Base-by-base conservation (phyloP, 1,140 invertebrate species). In the Helicoverpa armigera region DNA sequence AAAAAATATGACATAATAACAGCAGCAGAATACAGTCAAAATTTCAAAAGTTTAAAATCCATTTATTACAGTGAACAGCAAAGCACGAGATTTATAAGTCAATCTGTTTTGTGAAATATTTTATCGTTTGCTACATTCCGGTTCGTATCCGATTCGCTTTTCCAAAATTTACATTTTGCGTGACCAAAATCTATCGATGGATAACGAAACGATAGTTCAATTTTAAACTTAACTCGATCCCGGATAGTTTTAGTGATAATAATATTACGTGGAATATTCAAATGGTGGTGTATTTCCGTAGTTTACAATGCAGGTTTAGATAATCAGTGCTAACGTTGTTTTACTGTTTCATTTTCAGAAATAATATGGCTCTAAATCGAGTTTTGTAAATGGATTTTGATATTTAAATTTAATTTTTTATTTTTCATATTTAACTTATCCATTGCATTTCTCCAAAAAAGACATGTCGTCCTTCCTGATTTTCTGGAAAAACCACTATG, bases 121-220 rank as follows among this genome's bases (percentile, higher is more conserved):
- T 67, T 54, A 77, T 77, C 14, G 75, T 31, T 43, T 16, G 48
- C 48, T 31, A 63, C 60, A 76, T 48, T 72, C 54, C 69, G 23
- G 69, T 72, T n/a, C 69, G 67, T 53, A 70, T 72, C 69, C 69
- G 69, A 72, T 72, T 63, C 74, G 74, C 16, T 76, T 77, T 16
- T 67, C 61, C 50, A 54, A 65, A 77, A 77, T 77, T 77, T 77
- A 43, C 75, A 77, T 77, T 67, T 76, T 77, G 61, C 75, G 75
- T 77, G 75, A 77, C 60, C 61, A 77, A 67, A 67, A 77, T 77
- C 50, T 77, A 77, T 54, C 51, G 48, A 5, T 54, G 61, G 18
- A 23, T 48, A 74, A 74, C 50, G 13, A 53, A 51, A 31, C 61
- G 75, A 31, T 67, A 67, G 61, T 61, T 77, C 29, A 48, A 77